phyloP scores from a whole-genome alignment of 2,888 invertebrate species.

The Cheilosia soror region DNA sequence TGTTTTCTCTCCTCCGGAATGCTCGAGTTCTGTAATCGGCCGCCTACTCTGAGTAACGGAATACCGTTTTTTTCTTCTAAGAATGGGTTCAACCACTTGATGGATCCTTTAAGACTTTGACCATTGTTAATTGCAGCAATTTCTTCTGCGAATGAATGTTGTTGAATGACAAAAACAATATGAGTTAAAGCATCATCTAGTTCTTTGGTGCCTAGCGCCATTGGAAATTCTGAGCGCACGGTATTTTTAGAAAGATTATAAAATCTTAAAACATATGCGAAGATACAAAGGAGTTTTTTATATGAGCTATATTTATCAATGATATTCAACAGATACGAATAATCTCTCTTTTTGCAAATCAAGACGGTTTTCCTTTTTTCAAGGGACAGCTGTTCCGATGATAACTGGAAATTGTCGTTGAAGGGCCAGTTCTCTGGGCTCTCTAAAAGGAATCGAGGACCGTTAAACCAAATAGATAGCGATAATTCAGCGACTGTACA shows the following conservation, averaged over 20 bases:
- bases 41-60: constrained; percentile 53
- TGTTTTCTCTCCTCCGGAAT: not conserved
- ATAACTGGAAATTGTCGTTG: constrained; percentile 7
- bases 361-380: constrained; percentile 34
- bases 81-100: constrained; percentile 42
- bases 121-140: not conserved
- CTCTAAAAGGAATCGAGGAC: constrained; percentile 40
- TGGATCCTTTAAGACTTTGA: constrained; percentile 5
- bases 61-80: constrained; percentile 33
- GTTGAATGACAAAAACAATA: constrained; percentile 1
- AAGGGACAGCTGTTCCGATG: constrained; percentile 35
- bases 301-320: constrained; percentile 18
- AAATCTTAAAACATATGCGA: constrained; percentile 31
- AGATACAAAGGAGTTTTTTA: constrained; percentile 7
- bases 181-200: not conserved
- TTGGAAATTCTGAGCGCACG: not conserved
- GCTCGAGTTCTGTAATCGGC: constrained; percentile 1
- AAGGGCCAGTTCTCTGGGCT: constrained; percentile 76
- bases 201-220: not conserved
- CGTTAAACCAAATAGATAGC: constrained; percentile 37
- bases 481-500: not conserved
- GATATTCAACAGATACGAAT: not conserved
- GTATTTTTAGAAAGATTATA: not conserved
- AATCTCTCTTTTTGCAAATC: not conserved
- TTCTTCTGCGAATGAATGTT: constrained; percentile 7